A percentile compares a stretch with the other conserved stretches of the same genome.
Evolutionary conservation across 2,797 vertebrate species (phyloP).

Genomic region (Tinamus major): DNA sequence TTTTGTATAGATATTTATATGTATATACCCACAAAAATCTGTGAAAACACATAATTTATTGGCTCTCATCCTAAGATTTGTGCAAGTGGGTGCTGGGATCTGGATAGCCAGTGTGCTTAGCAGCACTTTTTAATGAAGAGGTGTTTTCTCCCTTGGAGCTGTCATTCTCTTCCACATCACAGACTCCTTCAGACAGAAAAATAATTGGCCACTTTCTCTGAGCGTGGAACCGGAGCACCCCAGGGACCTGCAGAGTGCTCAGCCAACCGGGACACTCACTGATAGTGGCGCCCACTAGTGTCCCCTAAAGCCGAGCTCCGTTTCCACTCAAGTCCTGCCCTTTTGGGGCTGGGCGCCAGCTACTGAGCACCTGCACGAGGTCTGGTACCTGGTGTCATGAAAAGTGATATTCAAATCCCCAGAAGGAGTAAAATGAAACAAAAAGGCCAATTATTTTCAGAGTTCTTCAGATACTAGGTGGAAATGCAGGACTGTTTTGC

Average conservation of each 20-base stretch:
- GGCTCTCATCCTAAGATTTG: conserved; percentile 39
- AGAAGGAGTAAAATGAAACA: not conserved
- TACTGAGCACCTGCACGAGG: not conserved
- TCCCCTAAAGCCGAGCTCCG: not conserved
- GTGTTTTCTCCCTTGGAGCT: conserved; percentile 75
- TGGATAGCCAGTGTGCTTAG: conserved; percentile 63
- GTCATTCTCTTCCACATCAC: conserved; percentile 86
- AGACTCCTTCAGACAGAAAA: conserved; percentile 87
- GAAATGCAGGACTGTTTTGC: not conserved
- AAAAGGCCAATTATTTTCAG: not conserved
- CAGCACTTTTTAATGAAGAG: conserved; percentile 79
- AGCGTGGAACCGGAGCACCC: conserved; percentile 70
- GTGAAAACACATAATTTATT: conserved; percentile 18
- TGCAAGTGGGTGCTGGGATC: conserved; percentile 38
- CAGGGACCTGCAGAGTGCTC: conserved; percentile 69
- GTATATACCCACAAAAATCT: not conserved
- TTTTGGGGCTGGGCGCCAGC: not conserved
- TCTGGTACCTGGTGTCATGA: not conserved
- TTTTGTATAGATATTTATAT: not conserved
- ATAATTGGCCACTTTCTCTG: conserved; percentile 83
- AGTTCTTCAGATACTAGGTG: not conserved
- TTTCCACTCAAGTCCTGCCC: rapidly evolving
- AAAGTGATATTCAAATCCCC: not conserved
- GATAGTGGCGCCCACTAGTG: not conserved
- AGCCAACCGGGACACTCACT: conserved; percentile 61